Base-by-base conservation (phyloP, 1,140 invertebrate genomes). In the Bombus superbus region DNA sequence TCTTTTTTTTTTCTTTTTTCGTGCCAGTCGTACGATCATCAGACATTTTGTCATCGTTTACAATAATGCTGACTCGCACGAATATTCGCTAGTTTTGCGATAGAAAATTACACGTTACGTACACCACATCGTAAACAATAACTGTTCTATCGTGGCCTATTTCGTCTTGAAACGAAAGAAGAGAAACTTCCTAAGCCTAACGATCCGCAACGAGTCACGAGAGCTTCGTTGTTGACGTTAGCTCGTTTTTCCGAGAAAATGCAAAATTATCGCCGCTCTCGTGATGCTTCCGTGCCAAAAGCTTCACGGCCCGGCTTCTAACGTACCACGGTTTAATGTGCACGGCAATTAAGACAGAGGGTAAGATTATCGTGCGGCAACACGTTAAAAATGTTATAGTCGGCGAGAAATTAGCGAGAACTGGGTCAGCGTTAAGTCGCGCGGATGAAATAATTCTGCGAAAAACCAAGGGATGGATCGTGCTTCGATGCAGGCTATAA, bases 271-370 rank as follows among this genome's bases (percentile, higher is more conserved):
- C 40, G 40, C n/a, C 8, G 3, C 1, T 28, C 10, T 35, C 11
- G 1, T 9, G 11, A 35, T 15, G 18, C 28, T 77, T 40, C 28
- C 9, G 11, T 9, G 18, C 1, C 32, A 9, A 10, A 25, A 35
- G 22, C 47, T 28, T 22, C 44, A 25, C 40, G 5, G 28, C 10
- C 1, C 57, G n/a, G 40, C 28, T 66, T 66, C 76, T 66, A 44
- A 44, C 13, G 8, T 32, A 1, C n/a, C 9, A 32, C 28, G 59
- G n/a, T 66, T 66, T 79, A 68, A 79, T 66, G 77, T 47, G 40
- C 25, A 32, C 18, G n/a, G 59, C 40, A 66, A 78, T 78, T 78
- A 78, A 64, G 38, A 64, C 38, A n/a, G 4, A 25, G 18, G 76
- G 44, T 42, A 64, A 78, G 59, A 64, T 64, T 42, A 76, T 76